Evolutionary conservation across 2,888 invertebrate species (phyloP).

Genomic region (Drosophila kuntzei): DNA sequence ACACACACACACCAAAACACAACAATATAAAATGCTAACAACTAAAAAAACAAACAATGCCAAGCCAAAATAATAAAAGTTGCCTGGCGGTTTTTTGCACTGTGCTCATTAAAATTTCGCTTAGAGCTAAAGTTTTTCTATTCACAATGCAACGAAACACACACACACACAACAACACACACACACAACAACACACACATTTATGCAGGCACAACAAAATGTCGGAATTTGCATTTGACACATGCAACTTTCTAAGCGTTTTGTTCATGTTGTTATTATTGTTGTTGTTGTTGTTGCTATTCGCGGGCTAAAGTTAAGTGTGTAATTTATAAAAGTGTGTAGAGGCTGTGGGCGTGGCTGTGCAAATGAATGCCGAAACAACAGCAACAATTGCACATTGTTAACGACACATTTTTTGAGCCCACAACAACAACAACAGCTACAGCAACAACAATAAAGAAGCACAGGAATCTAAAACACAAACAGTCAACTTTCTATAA

Average conservation of each 20-base stretch:
- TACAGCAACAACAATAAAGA: slow-evolving; percentile 13
- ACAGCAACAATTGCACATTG: slow-evolving; percentile 61
- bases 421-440: slow-evolving; percentile 19
- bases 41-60: slow-evolving; percentile 64
- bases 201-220: slow-evolving; percentile 31
- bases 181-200: slow-evolving; percentile 4
- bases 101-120: slow-evolving; percentile 76
- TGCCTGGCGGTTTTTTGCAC: slow-evolving; percentile 57
- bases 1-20: slow-evolving; percentile 10
- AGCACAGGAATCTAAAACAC: slow-evolving; percentile 36
- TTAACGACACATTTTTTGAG: slow-evolving; percentile 66
- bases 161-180: slow-evolving; percentile 11
- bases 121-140: slow-evolving; percentile 58
- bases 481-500: slow-evolving; percentile 49
- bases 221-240: slow-evolving; percentile 63
- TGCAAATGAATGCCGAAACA: slow-evolving; percentile 39
- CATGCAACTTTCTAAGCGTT: slow-evolving; percentile 59
- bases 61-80: slow-evolving; percentile 70
- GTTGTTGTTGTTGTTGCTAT: slow-evolving; percentile 18
- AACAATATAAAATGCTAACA: slow-evolving; percentile 27
- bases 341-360: slow-evolving; percentile 29
- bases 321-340: slow-evolving; percentile 77
- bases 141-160: slow-evolving; percentile 42
- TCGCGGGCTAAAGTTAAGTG: slow-evolving; percentile 69
- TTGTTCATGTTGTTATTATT: slow-evolving; percentile 8